phyloP scores from a whole-genome alignment of 2,113 vertebrate species.

The Saguinus imperator region DNA sequence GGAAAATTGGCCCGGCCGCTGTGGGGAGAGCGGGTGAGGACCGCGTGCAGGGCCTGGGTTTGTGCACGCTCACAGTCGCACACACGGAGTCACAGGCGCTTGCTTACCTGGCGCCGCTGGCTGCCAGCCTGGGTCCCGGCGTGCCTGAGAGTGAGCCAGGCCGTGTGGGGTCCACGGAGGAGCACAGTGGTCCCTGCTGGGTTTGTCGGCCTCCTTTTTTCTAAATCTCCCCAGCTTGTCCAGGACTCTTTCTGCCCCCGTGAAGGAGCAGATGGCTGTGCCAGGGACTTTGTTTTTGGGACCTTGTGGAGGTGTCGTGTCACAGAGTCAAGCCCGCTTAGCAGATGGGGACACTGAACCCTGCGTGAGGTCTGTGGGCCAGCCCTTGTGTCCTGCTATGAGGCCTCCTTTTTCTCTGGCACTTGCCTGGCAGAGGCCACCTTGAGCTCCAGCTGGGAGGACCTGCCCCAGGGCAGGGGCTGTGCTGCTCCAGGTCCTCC shows the following conservation, averaged over 20 bases:
- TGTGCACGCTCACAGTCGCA: background rate
- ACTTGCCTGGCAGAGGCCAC: background rate
- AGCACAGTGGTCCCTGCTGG: too few species aligned
- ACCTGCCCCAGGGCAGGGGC: background rate
- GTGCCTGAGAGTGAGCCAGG: background rate
- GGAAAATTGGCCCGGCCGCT: slow-evolving; percentile 77
- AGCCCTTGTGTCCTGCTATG: background rate
- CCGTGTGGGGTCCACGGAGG: background rate
- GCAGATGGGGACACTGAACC: background rate
- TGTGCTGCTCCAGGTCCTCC: background rate
- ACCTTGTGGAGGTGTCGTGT: accelerated
- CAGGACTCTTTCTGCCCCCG: accelerated
- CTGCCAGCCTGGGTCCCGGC: background rate
- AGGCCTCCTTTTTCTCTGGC: background rate
- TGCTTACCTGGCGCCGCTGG: background rate
- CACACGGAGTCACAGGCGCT: background rate
- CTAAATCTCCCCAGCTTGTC: background rate
- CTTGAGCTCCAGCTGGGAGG: background rate
- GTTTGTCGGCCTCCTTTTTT: background rate
- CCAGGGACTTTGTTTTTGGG: background rate
- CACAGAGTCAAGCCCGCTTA: background rate
- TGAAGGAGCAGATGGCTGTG: accelerated
- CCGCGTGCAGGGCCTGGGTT: background rate
- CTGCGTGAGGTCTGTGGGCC: background rate
- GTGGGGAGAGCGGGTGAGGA: slow-evolving; percentile 65